These are phyloP conservation scores for Henricia sp. DNA, from an alignment of 53 echinoderm and acorn worm genomes.

Conservation along the genomic window DNA sequence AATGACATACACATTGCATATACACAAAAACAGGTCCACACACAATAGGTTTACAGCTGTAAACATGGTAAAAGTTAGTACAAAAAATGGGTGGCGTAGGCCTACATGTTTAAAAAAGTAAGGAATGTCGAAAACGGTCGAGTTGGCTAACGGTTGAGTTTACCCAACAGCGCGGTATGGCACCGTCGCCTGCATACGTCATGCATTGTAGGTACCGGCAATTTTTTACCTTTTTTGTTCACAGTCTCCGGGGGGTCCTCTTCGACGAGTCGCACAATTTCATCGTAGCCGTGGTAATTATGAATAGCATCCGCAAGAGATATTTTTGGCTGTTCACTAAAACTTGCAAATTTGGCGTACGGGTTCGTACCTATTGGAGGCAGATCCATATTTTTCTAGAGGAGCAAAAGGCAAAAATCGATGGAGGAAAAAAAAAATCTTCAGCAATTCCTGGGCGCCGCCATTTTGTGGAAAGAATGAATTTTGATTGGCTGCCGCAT, in stretches of 20 bases:
- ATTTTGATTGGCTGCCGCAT: not conserved
- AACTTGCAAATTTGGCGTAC: conserved; percentile 24
- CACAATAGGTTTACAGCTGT: too few relatives aligned
- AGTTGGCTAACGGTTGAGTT: too few relatives aligned
- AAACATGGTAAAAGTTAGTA: too few relatives aligned
- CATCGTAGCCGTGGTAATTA: conserved; percentile 66
- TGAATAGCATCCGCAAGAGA: conserved; percentile 74
- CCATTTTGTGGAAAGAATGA: not conserved
- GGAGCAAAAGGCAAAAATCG: not conserved
- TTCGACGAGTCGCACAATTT: conserved; percentile 68
- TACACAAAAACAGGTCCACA: too few relatives aligned
- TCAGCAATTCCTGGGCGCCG: conserved; percentile 35
- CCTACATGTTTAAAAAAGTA: too few relatives aligned
- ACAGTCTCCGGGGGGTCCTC: conserved; percentile 62
- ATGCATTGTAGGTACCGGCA: too few relatives aligned
- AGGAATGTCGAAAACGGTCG: too few relatives aligned
- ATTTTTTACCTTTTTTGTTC: conserved; percentile 70
- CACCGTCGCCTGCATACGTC: too few relatives aligned
- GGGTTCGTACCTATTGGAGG: conserved; percentile 25
- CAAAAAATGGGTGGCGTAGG: too few relatives aligned
- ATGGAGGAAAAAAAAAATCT: not conserved
- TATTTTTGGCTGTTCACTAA: not conserved
- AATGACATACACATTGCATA: too few relatives aligned
- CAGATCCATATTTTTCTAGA: conserved; percentile 16
- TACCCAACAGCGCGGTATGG: too few relatives aligned